Evolutionary conservation across 2,797 vertebrate genomes (phyloP).

Genomic region (Sebastolobus alascanus): DNA sequence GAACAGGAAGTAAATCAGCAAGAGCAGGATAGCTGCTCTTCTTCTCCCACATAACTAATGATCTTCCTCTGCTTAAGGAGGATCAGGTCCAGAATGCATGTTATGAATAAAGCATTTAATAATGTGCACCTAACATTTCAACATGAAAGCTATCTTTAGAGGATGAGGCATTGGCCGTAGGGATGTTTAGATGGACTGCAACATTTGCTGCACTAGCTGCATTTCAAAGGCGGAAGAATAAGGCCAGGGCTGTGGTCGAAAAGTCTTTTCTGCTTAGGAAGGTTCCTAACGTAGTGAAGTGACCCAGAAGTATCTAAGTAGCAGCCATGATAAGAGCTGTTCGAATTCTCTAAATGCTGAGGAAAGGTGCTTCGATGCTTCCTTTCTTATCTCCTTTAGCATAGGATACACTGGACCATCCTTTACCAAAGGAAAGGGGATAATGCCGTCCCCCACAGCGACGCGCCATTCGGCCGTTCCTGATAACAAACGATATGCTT

Average conservation of each 20-base stretch:
- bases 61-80: constrained; percentile 16
- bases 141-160: constrained; percentile 30
- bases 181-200: constrained; percentile 2
- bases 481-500: too few species aligned
- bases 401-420: neutral
- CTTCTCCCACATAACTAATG: constrained; percentile 32
- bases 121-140: constrained; percentile 10
- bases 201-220: neutral
- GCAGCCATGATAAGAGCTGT: too few species aligned
- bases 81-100: neutral
- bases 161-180: neutral
- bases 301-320: too few species aligned
- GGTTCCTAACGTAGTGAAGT: neutral
- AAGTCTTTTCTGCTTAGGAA: neutral
- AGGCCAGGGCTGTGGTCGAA: neutral
- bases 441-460: too few species aligned
- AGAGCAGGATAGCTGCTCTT: neutral
- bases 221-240: neutral
- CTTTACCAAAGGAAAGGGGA: too few species aligned
- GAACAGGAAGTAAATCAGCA: constrained; percentile 32
- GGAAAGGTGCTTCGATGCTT: neutral
- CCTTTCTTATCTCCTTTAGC: neutral
- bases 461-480: too few species aligned
- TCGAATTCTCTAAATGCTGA: too few species aligned
- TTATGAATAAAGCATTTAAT: constrained; percentile 38